phyloP scores from a whole-genome alignment of 2,797 vertebrate species.

The Coregonus sp. region DNA sequence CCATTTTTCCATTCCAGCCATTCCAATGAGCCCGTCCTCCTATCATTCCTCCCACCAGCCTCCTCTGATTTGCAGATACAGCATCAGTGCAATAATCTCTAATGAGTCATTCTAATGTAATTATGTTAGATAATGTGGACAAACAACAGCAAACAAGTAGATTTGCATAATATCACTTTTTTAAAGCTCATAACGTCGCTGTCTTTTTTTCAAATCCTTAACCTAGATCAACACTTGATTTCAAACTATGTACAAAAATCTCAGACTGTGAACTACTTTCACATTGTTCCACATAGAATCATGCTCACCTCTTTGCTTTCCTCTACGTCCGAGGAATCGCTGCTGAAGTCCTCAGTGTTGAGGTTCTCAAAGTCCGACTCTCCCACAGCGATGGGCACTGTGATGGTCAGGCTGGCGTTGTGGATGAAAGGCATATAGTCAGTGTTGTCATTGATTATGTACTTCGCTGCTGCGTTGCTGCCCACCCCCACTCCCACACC shows the following conservation, averaged over 20 bases:
- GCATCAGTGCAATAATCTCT: not conserved
- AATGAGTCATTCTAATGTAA: not conserved
- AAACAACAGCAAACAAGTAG: not conserved
- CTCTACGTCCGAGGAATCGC: constrained; percentile 85
- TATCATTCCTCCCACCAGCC: no score
- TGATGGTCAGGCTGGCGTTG: constrained; percentile 87
- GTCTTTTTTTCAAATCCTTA: not conserved
- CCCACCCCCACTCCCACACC: constrained; percentile 71
- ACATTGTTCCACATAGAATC: not conserved
- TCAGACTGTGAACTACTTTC: not conserved
- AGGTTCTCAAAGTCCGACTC: constrained; percentile 97
- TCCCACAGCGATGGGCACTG: constrained; percentile 90
- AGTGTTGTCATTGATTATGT: constrained; percentile 83
- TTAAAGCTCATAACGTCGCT: not conserved
- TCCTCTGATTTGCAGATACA: not conserved
- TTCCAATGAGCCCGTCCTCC: no score
- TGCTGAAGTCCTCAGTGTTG: constrained; percentile 95
- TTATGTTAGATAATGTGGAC: not conserved
- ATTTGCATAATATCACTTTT: not conserved
- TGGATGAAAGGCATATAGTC: constrained; percentile 91
- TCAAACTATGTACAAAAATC: not conserved
- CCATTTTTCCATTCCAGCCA: no score
- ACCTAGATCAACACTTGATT: not conserved
- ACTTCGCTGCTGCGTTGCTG: constrained; percentile 86
- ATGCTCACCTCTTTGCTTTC: constrained; percentile 86